phyloP scores from a whole-genome alignment of 1,140 invertebrate genomes.

The Sarcophaga bullata region DNA sequence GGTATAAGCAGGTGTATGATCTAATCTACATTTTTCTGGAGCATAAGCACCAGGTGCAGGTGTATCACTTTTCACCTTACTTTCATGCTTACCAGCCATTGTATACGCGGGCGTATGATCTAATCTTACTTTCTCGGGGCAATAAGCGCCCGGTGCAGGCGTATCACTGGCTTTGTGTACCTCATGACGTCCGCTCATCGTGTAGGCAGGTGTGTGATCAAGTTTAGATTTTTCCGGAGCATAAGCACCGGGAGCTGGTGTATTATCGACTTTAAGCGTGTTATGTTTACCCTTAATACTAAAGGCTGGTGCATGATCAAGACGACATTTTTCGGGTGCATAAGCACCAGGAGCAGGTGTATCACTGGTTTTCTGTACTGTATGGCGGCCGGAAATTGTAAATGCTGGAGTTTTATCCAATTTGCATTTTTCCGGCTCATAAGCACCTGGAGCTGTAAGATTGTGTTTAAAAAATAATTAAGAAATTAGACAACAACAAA shows the following conservation, averaged over 20 bases:
- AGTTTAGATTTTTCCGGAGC: slow-evolving; percentile 71
- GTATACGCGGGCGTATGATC: slow-evolving; percentile 71
- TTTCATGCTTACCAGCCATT: slow-evolving; percentile 68
- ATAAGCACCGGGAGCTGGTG: slow-evolving; percentile 70
- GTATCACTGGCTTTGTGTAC: slow-evolving; percentile 74
- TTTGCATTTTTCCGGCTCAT: slow-evolving; percentile 71
- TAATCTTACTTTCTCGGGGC: slow-evolving; percentile 71
- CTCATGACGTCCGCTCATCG: slow-evolving; percentile 67
- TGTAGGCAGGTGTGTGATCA: slow-evolving; percentile 67
- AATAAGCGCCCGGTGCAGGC: slow-evolving; percentile 72
- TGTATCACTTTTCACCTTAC: slow-evolving; percentile 68
- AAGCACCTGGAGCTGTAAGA: slow-evolving; percentile 67
- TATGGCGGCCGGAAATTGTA: slow-evolving; percentile 70
- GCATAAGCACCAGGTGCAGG: slow-evolving; percentile 73
- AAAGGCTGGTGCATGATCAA: slow-evolving; percentile 69
- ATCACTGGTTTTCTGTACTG: slow-evolving; percentile 68
- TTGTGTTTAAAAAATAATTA: neutral
- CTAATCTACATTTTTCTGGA: slow-evolving; percentile 71
- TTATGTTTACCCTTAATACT: slow-evolving; percentile 69
- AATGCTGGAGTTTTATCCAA: slow-evolving; percentile 71
- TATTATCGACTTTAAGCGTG: slow-evolving; percentile 53
- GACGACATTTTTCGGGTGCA: slow-evolving; percentile 78
- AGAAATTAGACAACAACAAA: neutral
- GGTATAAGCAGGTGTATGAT: slow-evolving; percentile 68
- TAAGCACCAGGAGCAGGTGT: slow-evolving; percentile 78